Conservation (phyloP, 1,140 invertebrate species). For the Dryas iulia region DNA sequence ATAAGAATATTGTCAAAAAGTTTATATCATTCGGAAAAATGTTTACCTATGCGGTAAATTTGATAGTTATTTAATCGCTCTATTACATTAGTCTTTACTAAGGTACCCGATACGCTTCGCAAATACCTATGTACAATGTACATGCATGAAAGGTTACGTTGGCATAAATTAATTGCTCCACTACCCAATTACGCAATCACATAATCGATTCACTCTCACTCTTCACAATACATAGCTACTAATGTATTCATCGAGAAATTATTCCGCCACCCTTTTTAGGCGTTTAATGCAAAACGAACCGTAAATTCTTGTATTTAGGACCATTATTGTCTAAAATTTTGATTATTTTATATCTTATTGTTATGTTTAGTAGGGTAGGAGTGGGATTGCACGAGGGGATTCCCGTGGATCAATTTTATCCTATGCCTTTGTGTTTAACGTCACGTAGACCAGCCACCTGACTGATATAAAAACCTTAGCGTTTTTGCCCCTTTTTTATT, state of each 20-base stretch:
- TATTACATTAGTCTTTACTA: background rate
- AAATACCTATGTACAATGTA: background rate
- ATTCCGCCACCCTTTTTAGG: background rate
- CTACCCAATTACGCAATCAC: slow-evolving; percentile 25
- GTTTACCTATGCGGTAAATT: background rate
- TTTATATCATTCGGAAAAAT: too few species aligned
- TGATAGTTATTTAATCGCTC: background rate
- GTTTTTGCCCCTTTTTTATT: background rate
- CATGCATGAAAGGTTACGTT: slow-evolving; percentile 10
- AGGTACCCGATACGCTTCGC: background rate
- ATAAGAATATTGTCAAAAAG: too few species aligned
- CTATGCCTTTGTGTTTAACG: slow-evolving; percentile 30
- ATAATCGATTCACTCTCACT: slow-evolving; percentile 32
- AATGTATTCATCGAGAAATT: slow-evolving; percentile 20
- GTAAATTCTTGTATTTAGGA: background rate
- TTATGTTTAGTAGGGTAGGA: slow-evolving; percentile 22
- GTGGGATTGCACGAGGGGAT: slow-evolving; percentile 18
- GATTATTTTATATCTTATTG: background rate
- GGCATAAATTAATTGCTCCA: slow-evolving; percentile 30
- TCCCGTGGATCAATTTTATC: slow-evolving; percentile 34
- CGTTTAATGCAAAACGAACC: background rate
- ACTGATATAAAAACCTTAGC: slow-evolving; percentile 9
- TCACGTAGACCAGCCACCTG: slow-evolving; percentile 37
- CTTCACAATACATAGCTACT: slow-evolving; percentile 26
- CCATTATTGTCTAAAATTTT: background rate